Conservation (phyloP, 2,888 invertebrate species). For the Patella caerulea region DNA sequence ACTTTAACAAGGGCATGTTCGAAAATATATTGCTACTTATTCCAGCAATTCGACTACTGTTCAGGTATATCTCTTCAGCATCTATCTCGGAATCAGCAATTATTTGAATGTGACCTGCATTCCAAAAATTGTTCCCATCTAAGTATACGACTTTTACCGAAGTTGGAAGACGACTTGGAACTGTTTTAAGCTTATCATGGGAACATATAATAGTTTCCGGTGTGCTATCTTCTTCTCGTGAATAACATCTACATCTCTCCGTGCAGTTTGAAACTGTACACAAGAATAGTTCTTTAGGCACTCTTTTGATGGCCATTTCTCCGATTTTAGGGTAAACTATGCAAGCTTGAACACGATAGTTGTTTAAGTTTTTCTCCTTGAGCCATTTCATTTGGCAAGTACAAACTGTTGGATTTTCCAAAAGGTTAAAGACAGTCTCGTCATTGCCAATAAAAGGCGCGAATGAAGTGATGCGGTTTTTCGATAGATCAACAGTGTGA, state of each 20-base stretch:
- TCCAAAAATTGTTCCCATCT: conserved; percentile 22
- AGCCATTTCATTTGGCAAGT: conserved; percentile 27
- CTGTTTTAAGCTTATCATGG: background rate
- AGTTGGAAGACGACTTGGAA: conserved; percentile 14
- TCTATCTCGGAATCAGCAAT: background rate
- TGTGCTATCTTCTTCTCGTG: conserved; percentile 10
- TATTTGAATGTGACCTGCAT: background rate
- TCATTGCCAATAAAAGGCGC: conserved; percentile 16
- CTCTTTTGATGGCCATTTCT: background rate
- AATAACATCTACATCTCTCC: conserved; percentile 26
- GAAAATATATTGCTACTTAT: background rate
- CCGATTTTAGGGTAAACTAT: conserved; percentile 8
- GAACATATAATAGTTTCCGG: conserved; percentile 25
- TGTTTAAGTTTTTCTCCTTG: background rate
- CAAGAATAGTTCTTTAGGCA: conserved; percentile 18
- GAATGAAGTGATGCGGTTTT: conserved; percentile 15
- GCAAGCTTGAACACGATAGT: conserved; percentile 18
- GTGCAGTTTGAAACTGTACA: conserved; percentile 21
- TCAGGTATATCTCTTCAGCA: conserved; percentile 26
- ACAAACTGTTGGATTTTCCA: conserved; percentile 22
- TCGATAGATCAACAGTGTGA: conserved; percentile 18
- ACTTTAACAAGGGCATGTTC: conserved; percentile 1
- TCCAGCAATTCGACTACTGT: conserved; percentile 18
- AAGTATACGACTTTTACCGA: conserved; percentile 18
- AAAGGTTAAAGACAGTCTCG: conserved; percentile 17